These are phyloP conservation scores for Clinocottus analis DNA, from an alignment of 2,113 vertebrate genomes.

Conservation along the genomic window DNA sequence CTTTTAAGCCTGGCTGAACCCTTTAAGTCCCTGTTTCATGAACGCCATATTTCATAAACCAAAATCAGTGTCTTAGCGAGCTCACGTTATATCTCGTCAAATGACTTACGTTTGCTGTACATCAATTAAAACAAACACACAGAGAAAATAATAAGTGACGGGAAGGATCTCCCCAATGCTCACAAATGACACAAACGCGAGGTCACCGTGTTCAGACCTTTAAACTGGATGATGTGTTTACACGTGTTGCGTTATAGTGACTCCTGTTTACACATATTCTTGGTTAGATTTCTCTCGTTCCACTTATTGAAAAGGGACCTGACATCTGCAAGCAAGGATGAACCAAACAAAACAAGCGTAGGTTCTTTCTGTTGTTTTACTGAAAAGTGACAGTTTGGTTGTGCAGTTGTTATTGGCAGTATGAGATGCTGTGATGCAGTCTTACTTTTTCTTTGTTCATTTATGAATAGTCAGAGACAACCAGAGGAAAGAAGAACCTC, in stretches of 20 bases:
- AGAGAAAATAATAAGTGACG: neutral
- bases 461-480: neutral
- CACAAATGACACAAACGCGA: no score
- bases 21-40: no score
- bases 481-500: neutral
- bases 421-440: neutral
- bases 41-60: no score
- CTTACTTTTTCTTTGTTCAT: neutral
- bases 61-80: no score
- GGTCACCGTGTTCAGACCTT: neutral
- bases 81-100: neutral
- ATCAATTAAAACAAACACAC: neutral
- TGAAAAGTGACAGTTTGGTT: neutral
- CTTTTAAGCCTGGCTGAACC: no score
- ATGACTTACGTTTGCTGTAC: neutral
- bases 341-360: neutral
- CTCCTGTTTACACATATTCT: neutral
- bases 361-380: conserved; percentile 3
- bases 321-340: neutral
- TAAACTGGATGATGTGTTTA: neutral
- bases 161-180: neutral
- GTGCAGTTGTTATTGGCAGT: conserved; percentile 41
- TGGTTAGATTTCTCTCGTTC: neutral
- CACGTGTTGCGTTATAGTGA: neutral
- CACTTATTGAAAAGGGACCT: neutral